Evolutionary conservation across 1,140 invertebrate species (phyloP).

Genomic region (Portunus trituberculatus): DNA sequence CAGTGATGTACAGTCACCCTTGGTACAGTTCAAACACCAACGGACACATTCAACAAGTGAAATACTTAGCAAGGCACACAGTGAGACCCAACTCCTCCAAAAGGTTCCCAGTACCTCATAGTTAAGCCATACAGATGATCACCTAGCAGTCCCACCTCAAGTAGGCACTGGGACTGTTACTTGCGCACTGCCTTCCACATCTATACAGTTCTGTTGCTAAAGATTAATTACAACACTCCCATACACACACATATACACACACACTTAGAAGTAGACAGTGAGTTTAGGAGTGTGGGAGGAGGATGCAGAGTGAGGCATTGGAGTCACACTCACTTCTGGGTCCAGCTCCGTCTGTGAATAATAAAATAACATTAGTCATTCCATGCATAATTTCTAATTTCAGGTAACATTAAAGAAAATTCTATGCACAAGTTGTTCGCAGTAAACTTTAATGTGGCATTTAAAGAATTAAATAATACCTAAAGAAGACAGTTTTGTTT

Average conservation of each 20-base stretch:
- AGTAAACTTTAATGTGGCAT: too few species aligned
- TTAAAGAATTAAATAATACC: neutral
- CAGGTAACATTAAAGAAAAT: neutral
- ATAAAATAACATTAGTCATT: constrained; percentile 4
- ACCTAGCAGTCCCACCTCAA: neutral
- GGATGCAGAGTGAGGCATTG: constrained; percentile 80
- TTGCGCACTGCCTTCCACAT: neutral
- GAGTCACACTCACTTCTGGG: constrained; percentile 83
- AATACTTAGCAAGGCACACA: neutral
- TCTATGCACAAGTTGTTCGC: too few species aligned
- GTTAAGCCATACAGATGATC: neutral
- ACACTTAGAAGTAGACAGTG: constrained; percentile 83
- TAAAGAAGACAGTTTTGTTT: neutral
- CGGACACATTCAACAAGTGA: neutral
- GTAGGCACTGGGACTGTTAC: neutral
- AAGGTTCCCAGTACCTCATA: neutral
- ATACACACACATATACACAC: constrained; percentile 23
- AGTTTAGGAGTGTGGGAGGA: constrained; percentile 82
- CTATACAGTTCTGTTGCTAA: neutral
- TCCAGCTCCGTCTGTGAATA: constrained; percentile 82
- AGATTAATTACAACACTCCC: neutral
- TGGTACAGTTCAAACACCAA: neutral
- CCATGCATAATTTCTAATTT: neutral
- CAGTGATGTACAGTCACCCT: neutral
- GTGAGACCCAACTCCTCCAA: neutral